Base-by-base conservation (phyloP, 1,140 invertebrate genomes). In the Drosophila truncata region DNA sequence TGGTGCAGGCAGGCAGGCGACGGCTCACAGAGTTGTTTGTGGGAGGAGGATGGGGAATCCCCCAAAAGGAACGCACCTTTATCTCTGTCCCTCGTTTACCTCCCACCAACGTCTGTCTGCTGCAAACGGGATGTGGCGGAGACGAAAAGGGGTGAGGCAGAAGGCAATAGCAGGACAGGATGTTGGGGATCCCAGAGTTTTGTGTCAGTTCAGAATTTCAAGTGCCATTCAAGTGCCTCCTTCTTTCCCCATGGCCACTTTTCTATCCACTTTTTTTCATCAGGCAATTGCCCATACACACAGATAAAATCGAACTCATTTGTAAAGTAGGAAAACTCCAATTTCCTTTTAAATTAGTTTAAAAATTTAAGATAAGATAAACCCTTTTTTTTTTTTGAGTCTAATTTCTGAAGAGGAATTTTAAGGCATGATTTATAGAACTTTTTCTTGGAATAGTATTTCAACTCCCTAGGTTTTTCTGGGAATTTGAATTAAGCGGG, bases 1-100 rank as follows among this genome's bases (percentile, higher is more conserved):
- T 73, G 52, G 58, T 73, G 66, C 52, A 88, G 52, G 52, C 52
- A 88, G 47, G 18, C 47, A 80, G 47, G 66, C 41, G 52, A 33
- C 23, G 18, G 29, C 14, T 46, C 27, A 7, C 27, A 33, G 25
- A 25, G 33, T 3, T n/a, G 18, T 3, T 13, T 35, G 52, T 54
- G 11, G 47, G 59, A 20, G 27, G n/a, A n/a, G n/a, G 4, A 4
- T 25, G 60, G 61, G 61, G 46, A 29, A 27, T 35, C 58, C 63
- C 58, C 63, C 35, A 63, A 67, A 64, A 67, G 7, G 23, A 31
- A 25, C 39, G 31, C 44, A 42, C 57, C 39, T 35, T 46, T 44
- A 54, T 52, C 16, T n/a, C 8, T 50, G 25, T 33, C 14, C 23
- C n/a, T 27, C 49, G 35, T 49, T 39, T 9, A 0, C 23, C 14